Evolutionary conservation across 2,113 vertebrate genomes (phyloP).

Genomic region (Pterocles orientalis): DNA sequence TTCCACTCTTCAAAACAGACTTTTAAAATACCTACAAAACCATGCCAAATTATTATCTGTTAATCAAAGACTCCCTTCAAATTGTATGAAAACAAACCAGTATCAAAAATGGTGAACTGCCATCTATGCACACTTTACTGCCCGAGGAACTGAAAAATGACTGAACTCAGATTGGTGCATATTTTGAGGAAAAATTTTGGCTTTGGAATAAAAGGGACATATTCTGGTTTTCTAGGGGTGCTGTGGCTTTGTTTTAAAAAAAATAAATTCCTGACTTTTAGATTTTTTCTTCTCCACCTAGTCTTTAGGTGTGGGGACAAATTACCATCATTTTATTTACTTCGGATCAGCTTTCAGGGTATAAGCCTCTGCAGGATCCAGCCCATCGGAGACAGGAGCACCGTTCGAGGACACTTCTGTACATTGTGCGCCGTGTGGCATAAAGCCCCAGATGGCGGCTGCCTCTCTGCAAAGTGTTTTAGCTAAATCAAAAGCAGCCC

Average conservation of each 20-base stretch:
- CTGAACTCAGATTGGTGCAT: not conserved
- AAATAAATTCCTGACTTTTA: not conserved
- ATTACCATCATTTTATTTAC: not conserved
- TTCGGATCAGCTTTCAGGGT: not conserved
- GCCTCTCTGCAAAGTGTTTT: constrained; percentile 45
- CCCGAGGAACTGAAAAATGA: not conserved
- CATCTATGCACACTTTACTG: not conserved
- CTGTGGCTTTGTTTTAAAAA: not conserved
- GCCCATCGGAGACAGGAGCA: not conserved
- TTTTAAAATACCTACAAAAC: constrained; percentile 1
- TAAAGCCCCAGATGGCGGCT: constrained; percentile 54
- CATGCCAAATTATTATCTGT: not conserved
- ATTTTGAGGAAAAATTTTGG: not conserved
- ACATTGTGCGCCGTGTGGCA: not conserved
- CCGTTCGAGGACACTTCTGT: not conserved
- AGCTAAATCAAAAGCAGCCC: constrained; percentile 48
- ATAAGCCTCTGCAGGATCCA: not conserved
- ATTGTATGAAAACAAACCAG: constrained; percentile 29
- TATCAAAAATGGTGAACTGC: not conserved
- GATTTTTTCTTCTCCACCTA: not conserved
- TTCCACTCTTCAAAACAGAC: not conserved
- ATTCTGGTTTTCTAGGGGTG: not conserved
- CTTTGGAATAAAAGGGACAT: not conserved
- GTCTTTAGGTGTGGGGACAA: not conserved
- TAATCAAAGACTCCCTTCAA: constrained; percentile 31